Percentiles rank a stretch among this genome's conserved stretches.
Conservation (phyloP, 2,797 vertebrate species). For the Sebastes goodei region DNA sequence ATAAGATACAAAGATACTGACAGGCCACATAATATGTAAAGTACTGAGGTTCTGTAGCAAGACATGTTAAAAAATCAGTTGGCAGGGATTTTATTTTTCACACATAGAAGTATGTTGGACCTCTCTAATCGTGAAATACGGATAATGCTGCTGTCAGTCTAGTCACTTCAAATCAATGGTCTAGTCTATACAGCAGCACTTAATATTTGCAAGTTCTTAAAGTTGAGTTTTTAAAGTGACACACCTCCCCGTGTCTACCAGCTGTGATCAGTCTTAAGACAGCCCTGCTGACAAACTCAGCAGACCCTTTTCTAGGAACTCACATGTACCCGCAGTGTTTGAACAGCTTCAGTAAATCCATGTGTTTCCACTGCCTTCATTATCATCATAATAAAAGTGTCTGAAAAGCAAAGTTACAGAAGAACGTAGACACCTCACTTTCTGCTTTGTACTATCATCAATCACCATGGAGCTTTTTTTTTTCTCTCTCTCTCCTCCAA, state of each 20-base stretch:
- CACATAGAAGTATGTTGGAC: background rate
- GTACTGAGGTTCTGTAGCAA: background rate
- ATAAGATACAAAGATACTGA: background rate
- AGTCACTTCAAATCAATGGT: constrained; percentile 17
- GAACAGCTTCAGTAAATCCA: constrained; percentile 65
- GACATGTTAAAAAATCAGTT: background rate
- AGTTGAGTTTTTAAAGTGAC: constrained; percentile 33
- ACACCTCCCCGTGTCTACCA: constrained; percentile 15
- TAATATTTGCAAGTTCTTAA: constrained; percentile 21
- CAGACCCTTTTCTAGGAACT: constrained; percentile 41
- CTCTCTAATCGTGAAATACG: background rate
- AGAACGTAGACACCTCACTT: constrained; percentile 75
- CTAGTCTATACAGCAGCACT: constrained; percentile 13
- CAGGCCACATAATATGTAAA: background rate
- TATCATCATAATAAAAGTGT: constrained; percentile 76
- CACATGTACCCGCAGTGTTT: constrained; percentile 47
- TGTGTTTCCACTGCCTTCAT: constrained; percentile 61
- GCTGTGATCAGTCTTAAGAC: constrained; percentile 49
- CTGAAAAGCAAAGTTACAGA: constrained; percentile 75
- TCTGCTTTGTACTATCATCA: constrained; percentile 80
- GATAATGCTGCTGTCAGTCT: constrained; percentile 5
- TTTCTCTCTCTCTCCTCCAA: constrained; percentile 39
- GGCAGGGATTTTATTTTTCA: background rate
- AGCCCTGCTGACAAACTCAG: constrained; percentile 55
- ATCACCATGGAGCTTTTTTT: constrained; percentile 68